Evolutionary conservation across 2,888 invertebrate genomes (phyloP), one percentile per base, ranked within the genome.

Genomic region (Calameuta idolon): DNA sequence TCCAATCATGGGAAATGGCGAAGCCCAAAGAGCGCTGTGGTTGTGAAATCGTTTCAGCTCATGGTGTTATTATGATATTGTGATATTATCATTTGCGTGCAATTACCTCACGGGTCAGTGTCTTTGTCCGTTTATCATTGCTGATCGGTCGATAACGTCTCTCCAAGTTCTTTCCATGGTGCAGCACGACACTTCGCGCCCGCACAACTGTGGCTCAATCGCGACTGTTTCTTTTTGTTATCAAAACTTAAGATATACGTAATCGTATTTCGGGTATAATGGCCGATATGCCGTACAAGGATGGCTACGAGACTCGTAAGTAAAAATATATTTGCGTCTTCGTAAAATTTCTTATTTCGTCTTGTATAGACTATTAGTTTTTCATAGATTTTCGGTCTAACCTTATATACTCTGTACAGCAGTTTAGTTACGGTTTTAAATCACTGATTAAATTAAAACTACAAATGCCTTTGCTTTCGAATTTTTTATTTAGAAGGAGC

Each of bases 231-330:
- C 69, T 30, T 69, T 69, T 69, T 69, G 12, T 30, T 69, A 30
- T 69, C 69, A 33, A 34, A 31, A 34, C 35, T 35, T 34, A n/a
- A 33, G 33, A 31, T 74, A 34, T 34, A 74, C n/a, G 34, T 74
- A 74, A 23, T 74, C 15, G 74, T n/a, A 77, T 78, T 76, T 34
- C 68, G 71, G 34, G 40, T 75, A 82, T 35, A 75, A 90, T 90
- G 90, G 89, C 89, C 69, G 89, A 90, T 76, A 83, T 85, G 37
- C 82, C 86, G 75, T 85, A 87, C 80, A 90, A 89, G 77, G 89
- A 90, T 69, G 83, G 83, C 79, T 89, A 86, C 78, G 90, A 89
- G 37, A 82, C 85, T 76, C 84, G 90, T 89, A 77, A 86, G 90
- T 89, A 69, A n/a, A 69, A 69, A 69, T 69, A 69, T 69, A 33